A percentile compares a stretch with the other conserved stretches of the same genome.
Evolutionary conservation across 2,113 vertebrate species (phyloP).

Genomic region (Scartelaos histophorus): DNA sequence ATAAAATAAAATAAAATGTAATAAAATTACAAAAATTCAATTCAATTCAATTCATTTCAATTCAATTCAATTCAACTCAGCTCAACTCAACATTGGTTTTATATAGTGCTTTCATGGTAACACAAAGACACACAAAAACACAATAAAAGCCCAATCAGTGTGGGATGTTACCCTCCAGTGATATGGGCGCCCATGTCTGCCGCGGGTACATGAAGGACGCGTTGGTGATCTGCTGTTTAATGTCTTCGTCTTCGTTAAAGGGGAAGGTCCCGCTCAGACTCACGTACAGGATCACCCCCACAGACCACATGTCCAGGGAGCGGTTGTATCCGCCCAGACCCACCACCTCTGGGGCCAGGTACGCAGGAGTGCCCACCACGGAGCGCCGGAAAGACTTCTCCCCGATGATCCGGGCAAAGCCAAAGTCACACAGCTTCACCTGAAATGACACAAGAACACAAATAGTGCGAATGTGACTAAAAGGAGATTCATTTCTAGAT

Average conservation of each 20-base stretch:
- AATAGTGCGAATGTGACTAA: too few relatives aligned
- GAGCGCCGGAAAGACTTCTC: conserved; percentile 41
- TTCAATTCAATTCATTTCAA: too few relatives aligned
- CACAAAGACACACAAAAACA: too few relatives aligned
- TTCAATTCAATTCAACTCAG: too few relatives aligned
- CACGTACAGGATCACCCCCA: conserved; percentile 78
- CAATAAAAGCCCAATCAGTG: not conserved
- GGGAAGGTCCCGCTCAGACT: conserved; percentile 80
- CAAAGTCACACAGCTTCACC: conserved; percentile 83
- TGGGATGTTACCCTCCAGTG: conserved; percentile 61
- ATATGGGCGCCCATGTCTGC: conserved; percentile 69
- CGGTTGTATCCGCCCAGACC: conserved; percentile 75
- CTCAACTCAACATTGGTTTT: too few relatives aligned
- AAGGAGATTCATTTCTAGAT: too few relatives aligned
- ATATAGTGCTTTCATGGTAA: too few relatives aligned
- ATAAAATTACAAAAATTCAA: too few relatives aligned
- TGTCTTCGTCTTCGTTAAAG: conserved; percentile 82
- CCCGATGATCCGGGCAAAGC: conserved; percentile 80
- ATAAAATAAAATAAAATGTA: too few relatives aligned
- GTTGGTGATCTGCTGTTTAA: conserved; percentile 80
- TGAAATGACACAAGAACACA: conserved; percentile 15
- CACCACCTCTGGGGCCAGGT: conserved; percentile 80
- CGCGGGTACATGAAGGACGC: conserved; percentile 79
- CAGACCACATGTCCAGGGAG: conserved; percentile 80
- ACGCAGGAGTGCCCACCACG: conserved; percentile 79